Base-by-base conservation (phyloP, 2,113 vertebrate genomes). In the Gambusia affinis region DNA sequence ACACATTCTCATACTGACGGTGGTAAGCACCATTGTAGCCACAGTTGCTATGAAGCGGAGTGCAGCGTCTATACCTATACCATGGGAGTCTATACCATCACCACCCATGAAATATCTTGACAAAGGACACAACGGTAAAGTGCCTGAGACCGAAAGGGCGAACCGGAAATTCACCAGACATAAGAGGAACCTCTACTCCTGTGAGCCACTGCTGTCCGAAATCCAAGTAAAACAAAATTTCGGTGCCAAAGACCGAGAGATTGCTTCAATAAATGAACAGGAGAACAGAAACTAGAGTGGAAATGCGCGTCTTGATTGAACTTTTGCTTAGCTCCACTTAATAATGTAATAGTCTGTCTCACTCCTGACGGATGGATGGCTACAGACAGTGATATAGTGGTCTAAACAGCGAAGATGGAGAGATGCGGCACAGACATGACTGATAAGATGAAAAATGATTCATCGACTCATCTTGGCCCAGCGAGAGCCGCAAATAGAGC, bases 401-500 rank as follows among this genome's bases (percentile, higher is more conserved):
- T 87, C 81, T 76, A 72, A 86, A 80, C 77, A 82, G 86, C 80
- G 81, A 72, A 80, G 85, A 87, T 84, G 85, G 88, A 85, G 87
- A 81, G 86, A 85, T 70, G 81, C 68, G 3, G 19, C 75, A 35
- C 39, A 68, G 78, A 85, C 76, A 79, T 92, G 91, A 93, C 87
- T 92, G 90, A 93, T 92, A 88, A 73, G 84, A 83, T 82, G 81
- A 86, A 89, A 90, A 86, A 87, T 88, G 88, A 93, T 88, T 88
- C 78, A 92, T 90, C 64, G 83, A 81, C 80, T 88, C 81, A 42
- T 88, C 88, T 83, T 82, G 75, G 88, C 88, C 78, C 73, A 67
- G 80, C 61, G 28, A 73, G 68, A 73, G 85, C 73, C 64, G 76
- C 71, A 81, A 80, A 89, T 85, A 73, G 83, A 85, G 85, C 84